These are phyloP conservation scores for Coreoperca whiteheadi DNA, from an alignment of 2,113 vertebrate genomes.

Conservation along the genomic window DNA sequence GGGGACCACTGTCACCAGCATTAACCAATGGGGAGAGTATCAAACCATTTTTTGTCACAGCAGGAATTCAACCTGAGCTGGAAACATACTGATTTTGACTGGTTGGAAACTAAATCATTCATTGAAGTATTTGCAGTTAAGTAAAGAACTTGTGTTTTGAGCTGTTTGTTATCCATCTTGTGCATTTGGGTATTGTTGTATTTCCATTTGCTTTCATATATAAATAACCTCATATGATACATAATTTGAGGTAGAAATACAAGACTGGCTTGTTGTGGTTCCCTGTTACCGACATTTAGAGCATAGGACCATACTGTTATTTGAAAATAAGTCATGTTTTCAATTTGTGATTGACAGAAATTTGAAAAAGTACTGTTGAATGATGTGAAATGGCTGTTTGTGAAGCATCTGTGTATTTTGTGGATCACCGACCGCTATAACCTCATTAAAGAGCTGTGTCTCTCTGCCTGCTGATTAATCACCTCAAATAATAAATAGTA, in stretches of 20 bases:
- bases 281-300: conserved; percentile 27
- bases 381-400: conserved; percentile 22
- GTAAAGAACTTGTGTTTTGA: conserved; percentile 21
- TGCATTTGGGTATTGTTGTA: conserved; percentile 25
- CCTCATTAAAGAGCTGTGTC: conserved; percentile 30
- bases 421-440: conserved; percentile 23
- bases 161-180: conserved; percentile 28
- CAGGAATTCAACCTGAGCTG: conserved; percentile 49
- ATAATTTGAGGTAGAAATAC: conserved; percentile 73
- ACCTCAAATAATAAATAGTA: conserved; percentile 79
- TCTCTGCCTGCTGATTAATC: conserved; percentile 59
- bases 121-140: conserved; percentile 44
- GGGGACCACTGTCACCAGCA: conserved; percentile 30
- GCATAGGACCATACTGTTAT: conserved; percentile 1
- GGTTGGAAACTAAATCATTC: conserved; percentile 4
- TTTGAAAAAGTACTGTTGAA: neutral
- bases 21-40: conserved; percentile 29
- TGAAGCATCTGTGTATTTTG: conserved; percentile 15
- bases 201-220: conserved; percentile 44
- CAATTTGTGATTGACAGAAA: conserved; percentile 4
- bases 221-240: conserved; percentile 58
- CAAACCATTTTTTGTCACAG: conserved; percentile 44
- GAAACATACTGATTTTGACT: conserved; percentile 3
- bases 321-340: conserved; percentile 17
- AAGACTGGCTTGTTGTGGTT: conserved; percentile 45